Base-by-base conservation (phyloP, 1,140 invertebrate genomes). In the Cyphomyrmex costatus region DNA sequence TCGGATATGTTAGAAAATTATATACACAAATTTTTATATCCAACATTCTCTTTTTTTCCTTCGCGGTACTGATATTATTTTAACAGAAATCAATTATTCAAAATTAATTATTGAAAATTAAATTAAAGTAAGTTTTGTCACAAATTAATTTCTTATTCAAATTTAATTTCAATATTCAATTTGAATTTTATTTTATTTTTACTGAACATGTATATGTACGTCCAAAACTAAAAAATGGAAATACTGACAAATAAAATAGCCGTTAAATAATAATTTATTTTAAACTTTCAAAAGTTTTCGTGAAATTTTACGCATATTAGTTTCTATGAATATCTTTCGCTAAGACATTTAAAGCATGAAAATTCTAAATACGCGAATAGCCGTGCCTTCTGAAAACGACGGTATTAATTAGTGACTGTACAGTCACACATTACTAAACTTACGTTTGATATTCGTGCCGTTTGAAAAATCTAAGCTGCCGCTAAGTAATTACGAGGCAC, bases 371-470 rank as follows among this genome's bases (percentile, higher is more conserved):
- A 2, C 16, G 21, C 30, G 24, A 24, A 65, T 30, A 65, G 5
- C 2, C n/a, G n/a, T 46, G 5, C 10, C 0, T 46, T 21, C 7
- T 30, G 8, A 42, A 30, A 36, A 12, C n/a, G 3, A 78, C 16
- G 5, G 7, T 30, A 77, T 77, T 77, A 78, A 78, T 65, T 65
- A 78, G 6, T n/a, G n/a, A n/a, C n/a, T n/a, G n/a, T 46, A 46
- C n/a, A n/a, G 7, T 21, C 27, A 51, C 19, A 12, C 3, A 0
- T 21, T n/a, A 61, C 16, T 66, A 42, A 68, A 14, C 12, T 21
- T 27, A 21, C 21, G 21, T 78, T 78, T 78, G 36, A 63, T 10
- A 78, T 65, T 30, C 53, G 6, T 46, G 24, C 30, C 16, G 21
- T 30, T 46, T 30, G 21, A 65, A 65, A 21, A 78, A 33, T 46